phyloP scores from a whole-genome alignment of 2,797 vertebrate genomes.

The Ispidina lecontei region DNA sequence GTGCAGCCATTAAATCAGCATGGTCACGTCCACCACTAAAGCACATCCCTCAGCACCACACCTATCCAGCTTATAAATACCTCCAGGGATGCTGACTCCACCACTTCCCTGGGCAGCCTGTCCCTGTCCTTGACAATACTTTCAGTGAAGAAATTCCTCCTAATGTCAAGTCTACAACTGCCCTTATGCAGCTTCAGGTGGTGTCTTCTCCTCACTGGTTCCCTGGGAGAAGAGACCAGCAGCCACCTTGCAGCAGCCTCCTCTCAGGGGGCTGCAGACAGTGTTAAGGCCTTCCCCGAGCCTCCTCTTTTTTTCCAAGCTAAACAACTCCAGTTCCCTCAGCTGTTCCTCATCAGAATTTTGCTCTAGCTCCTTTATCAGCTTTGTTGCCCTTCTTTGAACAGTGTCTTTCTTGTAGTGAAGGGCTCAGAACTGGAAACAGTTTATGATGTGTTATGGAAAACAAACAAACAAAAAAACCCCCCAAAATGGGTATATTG shows the following conservation, averaged over 20 bases:
- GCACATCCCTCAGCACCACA: background rate
- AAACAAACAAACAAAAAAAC: background rate
- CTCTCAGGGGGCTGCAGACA: background rate
- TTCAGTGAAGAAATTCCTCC: background rate
- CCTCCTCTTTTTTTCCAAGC: background rate
- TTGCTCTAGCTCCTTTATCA: background rate
- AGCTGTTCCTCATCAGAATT: background rate
- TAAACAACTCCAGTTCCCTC: background rate
- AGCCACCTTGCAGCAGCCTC: background rate
- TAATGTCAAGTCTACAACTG: background rate
- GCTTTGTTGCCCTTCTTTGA: background rate
- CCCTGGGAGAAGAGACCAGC: background rate
- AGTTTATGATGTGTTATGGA: background rate
- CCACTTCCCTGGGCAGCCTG: background rate
- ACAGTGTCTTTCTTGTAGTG: background rate
- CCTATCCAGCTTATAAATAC: background rate
- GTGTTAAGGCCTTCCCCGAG: background rate
- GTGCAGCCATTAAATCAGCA: background rate
- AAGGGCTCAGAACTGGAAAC: background rate
- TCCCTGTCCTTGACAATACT: background rate
- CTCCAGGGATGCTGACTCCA: background rate
- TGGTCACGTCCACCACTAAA: background rate
- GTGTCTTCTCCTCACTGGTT: background rate
- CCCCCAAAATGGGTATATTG: background rate
- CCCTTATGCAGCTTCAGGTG: background rate